These are phyloP conservation scores for Catharus fuscescens DNA, from an alignment of 2,113 vertebrate genomes.

Conservation along the genomic window DNA sequence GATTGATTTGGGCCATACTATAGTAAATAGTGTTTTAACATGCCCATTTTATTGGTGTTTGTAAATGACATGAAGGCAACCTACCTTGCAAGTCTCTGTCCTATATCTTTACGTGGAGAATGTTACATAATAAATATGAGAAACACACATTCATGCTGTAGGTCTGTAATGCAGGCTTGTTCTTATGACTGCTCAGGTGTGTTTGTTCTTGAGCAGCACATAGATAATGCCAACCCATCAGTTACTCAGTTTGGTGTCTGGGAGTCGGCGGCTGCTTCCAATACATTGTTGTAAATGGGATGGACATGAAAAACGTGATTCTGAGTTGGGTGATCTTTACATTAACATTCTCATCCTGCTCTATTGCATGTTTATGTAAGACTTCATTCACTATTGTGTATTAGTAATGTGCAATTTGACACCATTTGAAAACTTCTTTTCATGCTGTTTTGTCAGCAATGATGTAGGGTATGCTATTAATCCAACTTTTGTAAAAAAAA, in stretches of 20 bases:
- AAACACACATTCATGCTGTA: background rate
- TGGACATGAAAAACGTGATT: background rate
- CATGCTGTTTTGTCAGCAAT: background rate
- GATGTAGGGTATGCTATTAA: background rate
- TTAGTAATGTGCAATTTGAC: background rate
- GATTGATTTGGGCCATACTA: background rate
- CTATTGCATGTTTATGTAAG: background rate
- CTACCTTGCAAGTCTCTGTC: background rate
- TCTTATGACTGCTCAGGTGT: background rate
- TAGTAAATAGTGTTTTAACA: slow-evolving; percentile 1
- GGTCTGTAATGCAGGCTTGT: background rate
- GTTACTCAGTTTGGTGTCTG: background rate
- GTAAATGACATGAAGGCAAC: background rate
- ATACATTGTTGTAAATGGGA: background rate
- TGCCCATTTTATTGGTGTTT: background rate
- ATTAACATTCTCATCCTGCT: background rate
- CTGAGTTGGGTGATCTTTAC: background rate
- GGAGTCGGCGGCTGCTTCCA: background rate
- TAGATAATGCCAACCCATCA: background rate
- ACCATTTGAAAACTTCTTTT: background rate
- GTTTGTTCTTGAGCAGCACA: background rate
- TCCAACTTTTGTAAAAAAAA: background rate
- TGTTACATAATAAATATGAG: background rate
- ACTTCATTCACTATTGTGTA: background rate
- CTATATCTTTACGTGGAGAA: background rate